phyloP scores from a whole-genome alignment of 1,140 invertebrate species.

The Eupeodes corollae region DNA sequence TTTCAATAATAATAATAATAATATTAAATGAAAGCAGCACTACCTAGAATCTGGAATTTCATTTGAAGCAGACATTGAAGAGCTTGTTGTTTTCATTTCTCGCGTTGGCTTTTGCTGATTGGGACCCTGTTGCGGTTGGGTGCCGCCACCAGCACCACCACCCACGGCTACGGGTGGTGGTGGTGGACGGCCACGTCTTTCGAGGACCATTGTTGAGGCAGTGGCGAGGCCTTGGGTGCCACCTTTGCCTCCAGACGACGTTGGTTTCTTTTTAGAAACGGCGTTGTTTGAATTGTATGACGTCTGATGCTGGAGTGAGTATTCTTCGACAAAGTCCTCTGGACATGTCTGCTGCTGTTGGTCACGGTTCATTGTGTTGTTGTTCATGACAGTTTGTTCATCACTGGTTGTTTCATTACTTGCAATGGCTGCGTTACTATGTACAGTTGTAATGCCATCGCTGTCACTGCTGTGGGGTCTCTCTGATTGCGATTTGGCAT shows the following conservation, averaged over 20 bases:
- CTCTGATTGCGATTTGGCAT: conserved; percentile 20
- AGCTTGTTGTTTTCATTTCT: conserved; percentile 27
- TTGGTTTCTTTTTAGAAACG: conserved; percentile 6
- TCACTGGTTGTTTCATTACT: not conserved
- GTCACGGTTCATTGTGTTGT: conserved; percentile 16
- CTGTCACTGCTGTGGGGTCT: conserved; percentile 15
- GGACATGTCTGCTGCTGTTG: conserved; percentile 36
- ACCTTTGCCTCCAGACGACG: not conserved
- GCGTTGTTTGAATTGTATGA: conserved; percentile 13
- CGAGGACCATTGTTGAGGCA: conserved; percentile 14
- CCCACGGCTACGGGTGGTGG: conserved; percentile 12
- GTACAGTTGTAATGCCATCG: conserved; percentile 8
- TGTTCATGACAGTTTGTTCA: conserved; percentile 14
- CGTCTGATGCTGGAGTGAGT: conserved; percentile 21
- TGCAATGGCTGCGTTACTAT: not conserved
- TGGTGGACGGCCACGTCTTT: conserved; percentile 26
- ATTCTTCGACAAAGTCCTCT: conserved; percentile 29
- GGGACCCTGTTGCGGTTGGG: conserved; percentile 17
- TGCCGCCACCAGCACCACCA: conserved; percentile 9
- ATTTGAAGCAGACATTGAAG: conserved; percentile 27
- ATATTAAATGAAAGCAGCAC: conserved; percentile 15
- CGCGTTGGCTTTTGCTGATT: conserved; percentile 6
- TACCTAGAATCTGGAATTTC: conserved; percentile 38
- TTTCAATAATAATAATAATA: too few relatives aligned
- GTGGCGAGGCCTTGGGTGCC: conserved; percentile 7